Percentiles rank a stretch among this genome's conserved stretches.
Conservation (phyloP, 92 coral and sea anemone genomes). For the Palythoa heliodiscus region DNA sequence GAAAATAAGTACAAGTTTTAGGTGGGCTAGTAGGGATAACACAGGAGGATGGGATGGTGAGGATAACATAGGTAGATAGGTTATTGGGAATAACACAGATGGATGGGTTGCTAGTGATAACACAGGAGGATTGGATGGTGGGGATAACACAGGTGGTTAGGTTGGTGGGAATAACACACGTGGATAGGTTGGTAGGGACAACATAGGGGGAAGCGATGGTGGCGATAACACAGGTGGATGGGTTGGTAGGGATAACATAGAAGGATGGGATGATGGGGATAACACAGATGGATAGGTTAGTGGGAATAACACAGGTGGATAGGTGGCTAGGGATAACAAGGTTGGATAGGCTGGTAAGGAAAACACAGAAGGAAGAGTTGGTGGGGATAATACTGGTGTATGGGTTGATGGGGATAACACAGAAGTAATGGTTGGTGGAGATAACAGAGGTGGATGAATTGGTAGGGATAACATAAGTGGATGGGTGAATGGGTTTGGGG, state of each 20-base stretch:
- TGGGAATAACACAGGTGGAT: neutral
- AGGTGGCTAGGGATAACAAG: too few relatives aligned
- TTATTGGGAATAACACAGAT: neutral
- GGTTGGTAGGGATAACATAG: neutral
- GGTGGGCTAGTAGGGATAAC: neutral
- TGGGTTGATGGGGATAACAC: too few relatives aligned
- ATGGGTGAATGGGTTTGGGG: too few relatives aligned
- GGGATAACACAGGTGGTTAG: neutral
- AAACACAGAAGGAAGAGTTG: too few relatives aligned
- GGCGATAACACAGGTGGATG: neutral
- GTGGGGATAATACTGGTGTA: too few relatives aligned
- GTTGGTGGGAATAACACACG: neutral
- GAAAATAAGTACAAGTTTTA: neutral
- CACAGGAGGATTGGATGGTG: neutral
- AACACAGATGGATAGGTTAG: neutral
- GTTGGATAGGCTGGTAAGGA: neutral
- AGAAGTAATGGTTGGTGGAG: too few relatives aligned
- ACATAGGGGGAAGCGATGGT: neutral
- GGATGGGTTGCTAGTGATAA: neutral
- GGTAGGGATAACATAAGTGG: too few relatives aligned
- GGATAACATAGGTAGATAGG: neutral
- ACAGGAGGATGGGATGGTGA: neutral
- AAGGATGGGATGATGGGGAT: neutral
- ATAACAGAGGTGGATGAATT: too few relatives aligned
- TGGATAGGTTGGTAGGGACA: neutral